Base-by-base conservation (phyloP, 2,113 vertebrate genomes). In the Camelus dromedarius region DNA sequence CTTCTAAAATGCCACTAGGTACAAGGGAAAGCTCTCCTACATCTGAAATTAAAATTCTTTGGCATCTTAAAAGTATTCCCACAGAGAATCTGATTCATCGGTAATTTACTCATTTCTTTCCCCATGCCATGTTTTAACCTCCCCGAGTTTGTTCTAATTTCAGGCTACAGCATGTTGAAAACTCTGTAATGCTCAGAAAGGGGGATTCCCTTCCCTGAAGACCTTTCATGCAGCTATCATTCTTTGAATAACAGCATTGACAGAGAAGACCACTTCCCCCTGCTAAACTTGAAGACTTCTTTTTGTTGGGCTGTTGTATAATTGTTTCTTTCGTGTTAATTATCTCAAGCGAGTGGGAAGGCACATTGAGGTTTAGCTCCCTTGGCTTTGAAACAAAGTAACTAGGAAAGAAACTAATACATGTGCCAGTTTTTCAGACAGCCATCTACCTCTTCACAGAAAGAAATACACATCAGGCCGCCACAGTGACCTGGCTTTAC, bases 301-400 rank as follows among this genome's bases (percentile, higher is more conserved):
- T 69, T 85, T 50, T 46, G 38, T 66, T 50, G 73, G 14, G 35
- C 72, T 86, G 84, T 92, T 98, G 95, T 38, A 46, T 91, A 96
- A 96, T 83, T 80, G 83, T 89, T 90, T 92, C 93, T 93, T 96
- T 97, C 91, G 89, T 96, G 70, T 82, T 95, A 92, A 93, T 96
- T 94, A 93, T 93, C 50, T 20, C 79, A 66, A 95, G 70, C 79
- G 93, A 97, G 91, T 97, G 64, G 91, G 88, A 95, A 96, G 94
- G 56, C 66, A 91, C 94, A 89, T 94, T 91, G 50, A 95, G 84
- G 89, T 64, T 87, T 94, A 60, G 35, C 67, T 93, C 38, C 72
- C 89, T 89, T 93, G 64, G 93, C 80, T 97, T 93, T 73, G 72
- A 91, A 92, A 90, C 30, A 90, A 90, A 81, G 58, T 62, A 82